These are phyloP conservation scores for Phortica okadai DNA, from an alignment of 2,888 invertebrate species.

Conservation along the genomic window DNA sequence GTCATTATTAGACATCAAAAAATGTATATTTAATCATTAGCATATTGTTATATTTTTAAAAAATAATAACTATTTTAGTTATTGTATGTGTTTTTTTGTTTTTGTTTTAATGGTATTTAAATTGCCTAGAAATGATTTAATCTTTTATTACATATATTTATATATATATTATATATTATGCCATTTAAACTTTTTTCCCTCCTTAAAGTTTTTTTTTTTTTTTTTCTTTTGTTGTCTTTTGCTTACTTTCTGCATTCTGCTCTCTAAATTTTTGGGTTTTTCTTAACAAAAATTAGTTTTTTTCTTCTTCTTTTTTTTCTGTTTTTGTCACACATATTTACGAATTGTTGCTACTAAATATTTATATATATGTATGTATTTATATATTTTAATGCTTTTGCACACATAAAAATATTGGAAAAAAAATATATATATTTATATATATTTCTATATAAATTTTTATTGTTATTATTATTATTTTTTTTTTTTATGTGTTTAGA, in stretches of 20 bases:
- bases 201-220: not conserved
- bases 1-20: not conserved
- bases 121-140: slow-evolving; percentile 19
- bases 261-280: not conserved
- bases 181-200: slow-evolving; percentile 2
- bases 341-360: not conserved
- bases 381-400: not conserved
- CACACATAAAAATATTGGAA: not conserved
- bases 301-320: not conserved
- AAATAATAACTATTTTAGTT: slow-evolving; percentile 17
- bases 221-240: not conserved
- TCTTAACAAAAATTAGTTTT: not conserved
- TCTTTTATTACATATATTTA: not conserved
- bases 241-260: not conserved
- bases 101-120: slow-evolving; percentile 12
- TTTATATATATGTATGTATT: not conserved
- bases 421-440: not conserved
- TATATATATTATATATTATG: not conserved
- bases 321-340: not conserved
- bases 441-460: not conserved
- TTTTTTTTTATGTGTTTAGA: too few relatives aligned
- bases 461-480: not conserved
- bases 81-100: not conserved
- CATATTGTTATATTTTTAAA: slow-evolving; percentile 8
- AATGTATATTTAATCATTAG: not conserved